Percentiles rank a stretch among this genome's conserved stretches.
Evolutionary conservation across 2,888 invertebrate species (phyloP).

Genomic region (Pycnomerus fuliginosus): DNA sequence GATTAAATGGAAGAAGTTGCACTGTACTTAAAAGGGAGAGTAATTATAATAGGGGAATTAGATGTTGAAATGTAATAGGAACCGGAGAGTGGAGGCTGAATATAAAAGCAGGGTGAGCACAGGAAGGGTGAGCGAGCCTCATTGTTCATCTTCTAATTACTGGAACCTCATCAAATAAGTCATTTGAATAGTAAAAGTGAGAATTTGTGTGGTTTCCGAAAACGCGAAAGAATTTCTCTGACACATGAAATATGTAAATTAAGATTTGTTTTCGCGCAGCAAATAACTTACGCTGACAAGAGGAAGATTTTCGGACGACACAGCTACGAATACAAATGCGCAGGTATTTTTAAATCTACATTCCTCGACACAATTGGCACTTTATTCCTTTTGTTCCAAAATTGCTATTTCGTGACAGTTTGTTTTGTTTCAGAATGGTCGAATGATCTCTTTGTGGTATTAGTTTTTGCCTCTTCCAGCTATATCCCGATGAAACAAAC

Average conservation of each 20-base stretch:
- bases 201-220: constrained; percentile 9
- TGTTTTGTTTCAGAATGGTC: constrained; percentile 15
- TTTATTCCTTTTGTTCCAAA: constrained; percentile 21
- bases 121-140: constrained; percentile 8
- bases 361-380: constrained; percentile 24
- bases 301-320: constrained; percentile 36
- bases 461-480: no score
- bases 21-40: constrained; percentile 6
- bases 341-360: constrained; percentile 35
- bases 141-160: constrained; percentile 32
- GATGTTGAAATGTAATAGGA: constrained; percentile 16
- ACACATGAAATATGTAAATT: constrained; percentile 40
- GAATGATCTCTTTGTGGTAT: not conserved
- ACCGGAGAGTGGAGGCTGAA: constrained; percentile 5
- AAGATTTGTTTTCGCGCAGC: constrained; percentile 41
- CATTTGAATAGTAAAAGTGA: constrained; percentile 7
- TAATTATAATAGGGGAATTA: constrained; percentile 22
- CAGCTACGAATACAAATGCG: constrained; percentile 37
- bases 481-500: constrained; percentile 11
- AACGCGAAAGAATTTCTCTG: constrained; percentile 27
- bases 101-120: not conserved
- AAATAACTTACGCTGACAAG: constrained; percentile 40
- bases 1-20: constrained; percentile 21
- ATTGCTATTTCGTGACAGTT: constrained; percentile 21
- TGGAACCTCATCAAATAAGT: constrained; percentile 7